A percentile compares a stretch with the other conserved stretches of the same genome.
Evolutionary conservation across 2,888 invertebrate genomes (phyloP).

Genomic region (Tiliacea aurago): DNA sequence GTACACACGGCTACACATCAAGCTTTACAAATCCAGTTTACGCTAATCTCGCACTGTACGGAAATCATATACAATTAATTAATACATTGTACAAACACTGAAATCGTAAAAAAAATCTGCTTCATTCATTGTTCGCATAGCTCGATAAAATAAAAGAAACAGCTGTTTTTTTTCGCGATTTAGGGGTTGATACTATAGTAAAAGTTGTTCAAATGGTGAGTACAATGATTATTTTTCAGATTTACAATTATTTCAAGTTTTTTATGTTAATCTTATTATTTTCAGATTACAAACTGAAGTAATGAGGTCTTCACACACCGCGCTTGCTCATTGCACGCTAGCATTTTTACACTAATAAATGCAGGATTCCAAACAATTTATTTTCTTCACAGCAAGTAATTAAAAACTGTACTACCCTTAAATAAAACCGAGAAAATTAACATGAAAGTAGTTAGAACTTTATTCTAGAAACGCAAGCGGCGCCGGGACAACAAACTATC

Average conservation of each 20-base stretch:
- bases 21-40: too few relatives aligned
- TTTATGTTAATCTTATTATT: neutral
- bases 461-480: conserved; percentile 42
- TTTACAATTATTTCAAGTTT: neutral
- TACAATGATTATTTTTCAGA: neutral
- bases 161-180: neutral
- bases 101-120: neutral
- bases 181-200: neutral
- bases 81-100: too few relatives aligned
- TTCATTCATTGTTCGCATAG: neutral
- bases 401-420: conserved; percentile 10
- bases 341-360: neutral
- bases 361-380: neutral
- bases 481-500: conserved; percentile 59
- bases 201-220: neutral
- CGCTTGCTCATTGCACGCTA: neutral
- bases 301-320: neutral
- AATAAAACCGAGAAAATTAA: conserved; percentile 38
- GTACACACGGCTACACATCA: too few relatives aligned
- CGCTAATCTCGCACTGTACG: too few relatives aligned
- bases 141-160: neutral
- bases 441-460: conserved; percentile 54
- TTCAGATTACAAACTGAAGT: neutral
- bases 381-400: conserved; percentile 8
- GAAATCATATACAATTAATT: too few relatives aligned